Evolutionary conservation across 2,888 invertebrate genomes (phyloP), one percentile per base, ranked within the genome.

Genomic region (Lasius fuliginosus): DNA sequence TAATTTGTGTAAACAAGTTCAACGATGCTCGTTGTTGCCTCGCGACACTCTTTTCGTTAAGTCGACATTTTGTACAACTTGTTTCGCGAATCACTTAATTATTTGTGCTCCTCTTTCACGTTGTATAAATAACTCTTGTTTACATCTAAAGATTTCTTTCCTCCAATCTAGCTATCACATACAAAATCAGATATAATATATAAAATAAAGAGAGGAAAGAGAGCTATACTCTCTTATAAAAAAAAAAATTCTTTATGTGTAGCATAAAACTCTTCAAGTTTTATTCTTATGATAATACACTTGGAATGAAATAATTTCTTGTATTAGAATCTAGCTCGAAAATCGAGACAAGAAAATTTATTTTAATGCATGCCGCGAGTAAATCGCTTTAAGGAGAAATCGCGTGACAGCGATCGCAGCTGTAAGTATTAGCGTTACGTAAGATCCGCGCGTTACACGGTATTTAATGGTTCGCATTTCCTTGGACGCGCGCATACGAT

Each of bases 391-490:
- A 60, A 81, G 60, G 36, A 81, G 33, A 46, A 60, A 33, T 74
- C 79, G 79, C 79, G 74, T 81, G 74, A 60, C 79, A 23, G 53
- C 74, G 79, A 73, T 81, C 46, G 60, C 27, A 33, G 18, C 46
- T 46, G 60, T 23, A 23, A 23, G 23, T 60, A 36, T 74, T 36
- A 74, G 33, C 74, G 74, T 81, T 81, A 81, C 64, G 71, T 81
- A 81, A 81, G 79, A 81, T 60, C 46, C 75, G 74, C 69, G 81
- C 69, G 81, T 86, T 83, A 68, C 86, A 85, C 83, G 84, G 88
- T 86, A 85, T 81, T 82, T 85, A 82, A 58, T 62, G 82, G 85
- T 76, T 87, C 84, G 84, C 89, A 76, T 83, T 75, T 71, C 75
- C 62, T 84, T 82, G 46, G 83, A 30, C 65, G 81, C 73, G 49